Percentiles rank a stretch among this genome's conserved stretches.
These are phyloP conservation scores for Carassius gibelio DNA, from an alignment of 2,113 vertebrate genomes.

Conservation along the genomic window DNA sequence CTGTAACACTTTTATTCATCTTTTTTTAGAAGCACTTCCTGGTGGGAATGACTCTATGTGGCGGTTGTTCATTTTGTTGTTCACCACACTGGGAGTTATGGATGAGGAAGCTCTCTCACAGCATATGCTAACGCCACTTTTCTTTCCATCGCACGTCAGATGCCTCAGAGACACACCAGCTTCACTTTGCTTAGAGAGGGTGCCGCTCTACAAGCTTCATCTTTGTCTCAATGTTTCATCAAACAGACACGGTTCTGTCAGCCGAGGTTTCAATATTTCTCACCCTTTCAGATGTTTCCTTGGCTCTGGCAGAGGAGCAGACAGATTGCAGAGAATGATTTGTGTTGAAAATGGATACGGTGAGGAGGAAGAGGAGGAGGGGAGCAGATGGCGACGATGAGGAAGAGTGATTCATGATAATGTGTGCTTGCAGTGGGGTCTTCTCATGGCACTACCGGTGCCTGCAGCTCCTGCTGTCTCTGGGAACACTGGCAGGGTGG, in stretches of 20 bases:
- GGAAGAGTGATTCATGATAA: conserved; percentile 66
- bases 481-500: conserved; percentile 34
- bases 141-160: conserved; percentile 24
- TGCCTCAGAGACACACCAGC: conserved; percentile 38
- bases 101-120: conserved; percentile 28
- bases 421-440: conserved; percentile 64
- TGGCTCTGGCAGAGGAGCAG: conserved; percentile 70
- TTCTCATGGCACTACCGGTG: conserved; percentile 35
- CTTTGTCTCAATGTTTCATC: conserved; percentile 40
- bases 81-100: conserved; percentile 32
- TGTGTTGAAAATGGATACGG: conserved; percentile 73
- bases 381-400: conserved; percentile 75
- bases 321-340: conserved; percentile 77
- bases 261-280: conserved; percentile 40
- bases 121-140: conserved; percentile 41
- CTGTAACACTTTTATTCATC: not conserved
- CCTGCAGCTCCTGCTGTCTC: conserved; percentile 34
- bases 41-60: not conserved
- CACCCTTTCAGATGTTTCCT: conserved; percentile 72
- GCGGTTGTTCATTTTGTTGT: conserved; percentile 11
- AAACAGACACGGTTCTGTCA: conserved; percentile 36
- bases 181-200: conserved; percentile 9
- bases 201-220: conserved; percentile 12
- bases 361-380: conserved; percentile 66
- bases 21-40: conserved; percentile 20